Conservation (phyloP, 2,888 invertebrate genomes). For the Apoderus coryli region DNA sequence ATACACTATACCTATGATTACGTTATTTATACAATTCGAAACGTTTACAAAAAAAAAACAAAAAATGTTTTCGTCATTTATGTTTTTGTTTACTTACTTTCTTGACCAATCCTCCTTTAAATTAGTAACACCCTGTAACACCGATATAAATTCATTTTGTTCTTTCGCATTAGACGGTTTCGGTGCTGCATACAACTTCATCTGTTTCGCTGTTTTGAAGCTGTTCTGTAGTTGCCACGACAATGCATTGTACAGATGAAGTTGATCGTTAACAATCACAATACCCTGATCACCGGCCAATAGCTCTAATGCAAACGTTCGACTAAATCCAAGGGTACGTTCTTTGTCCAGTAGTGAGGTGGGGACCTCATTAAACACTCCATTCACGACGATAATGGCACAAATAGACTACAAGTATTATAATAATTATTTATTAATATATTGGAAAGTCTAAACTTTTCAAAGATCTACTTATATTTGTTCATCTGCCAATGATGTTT, state of each 20-base stretch:
- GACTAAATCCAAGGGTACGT: slow-evolving; percentile 38
- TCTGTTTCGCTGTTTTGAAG: slow-evolving; percentile 22
- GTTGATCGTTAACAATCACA: slow-evolving; percentile 51
- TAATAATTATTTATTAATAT: too few species aligned
- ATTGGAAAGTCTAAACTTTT: too few species aligned
- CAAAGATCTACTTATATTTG: too few species aligned
- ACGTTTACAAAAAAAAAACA: slow-evolving; percentile 2
- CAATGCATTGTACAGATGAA: slow-evolving; percentile 40
- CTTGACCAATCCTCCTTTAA: slow-evolving; percentile 26
- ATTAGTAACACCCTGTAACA: slow-evolving; percentile 23
- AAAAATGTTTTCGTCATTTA: too few species aligned
- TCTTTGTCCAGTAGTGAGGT: slow-evolving; percentile 30
- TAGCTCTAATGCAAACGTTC: slow-evolving; percentile 40
- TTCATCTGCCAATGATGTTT: too few species aligned
- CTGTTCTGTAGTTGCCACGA: slow-evolving; percentile 20
- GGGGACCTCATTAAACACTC: slow-evolving; percentile 47
- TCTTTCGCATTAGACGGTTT: slow-evolving; percentile 21
- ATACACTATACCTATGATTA: too few species aligned
- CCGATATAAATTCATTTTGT: slow-evolving; percentile 21
- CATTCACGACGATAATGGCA: slow-evolving; percentile 45
- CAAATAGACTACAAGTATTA: slow-evolving; percentile 29
- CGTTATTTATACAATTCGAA: too few species aligned
- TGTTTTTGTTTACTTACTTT: slow-evolving; percentile 26
- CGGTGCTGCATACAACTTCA: slow-evolving; percentile 14
- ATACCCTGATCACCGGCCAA: slow-evolving; percentile 39